Base-by-base conservation (phyloP, 2,113 vertebrate species). In the Tachuris rubrigastra region DNA sequence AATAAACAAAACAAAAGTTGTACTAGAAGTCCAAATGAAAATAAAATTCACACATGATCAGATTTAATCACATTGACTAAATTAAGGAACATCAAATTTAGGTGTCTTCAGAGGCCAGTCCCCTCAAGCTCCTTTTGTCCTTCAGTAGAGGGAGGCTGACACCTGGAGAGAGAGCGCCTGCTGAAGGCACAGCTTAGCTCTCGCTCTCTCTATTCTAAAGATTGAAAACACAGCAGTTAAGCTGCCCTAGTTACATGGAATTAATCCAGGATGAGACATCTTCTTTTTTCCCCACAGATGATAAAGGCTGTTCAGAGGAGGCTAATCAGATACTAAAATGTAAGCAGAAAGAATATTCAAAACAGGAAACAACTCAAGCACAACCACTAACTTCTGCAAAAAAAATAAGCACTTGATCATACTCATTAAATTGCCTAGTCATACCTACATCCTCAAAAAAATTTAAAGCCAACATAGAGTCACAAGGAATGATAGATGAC, bases 381-480 rank as follows among this genome's bases (percentile, higher is more conserved):
- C 9, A 46, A 33, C 1, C 0, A 2, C 25, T 60, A 44, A 69
- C 12, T 66, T 80, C 31, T 53, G 16, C 0, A 5, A 31, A 53
- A 4, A 46, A 73, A 53, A 28, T 6, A 28, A 2, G 49, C 9
- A 13, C 5, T 41, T 41, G 3, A 55, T 85, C 14, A 25, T 25
- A 68, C 72, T 75, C 6, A 62, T 58, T 52, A 55, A 66, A 35
- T 44, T n/a, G 11, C 11, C 39, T 63, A 77, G 12, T 35, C 21
- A 67, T 18, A 8, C 10, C 27, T 69, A 30, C 7, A 58, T 28
- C 15, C 22, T 56, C 6, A 3, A 90, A 90, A 53, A 6, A 68
- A 53, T 30, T 55, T 11, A 16, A 74, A 81, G 82, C 6, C 5
- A 73, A 35, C 6, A 14, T 16, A n/a, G 1, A 8, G 4, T 69